A percentile compares a stretch with the other conserved stretches of the same genome.
These are phyloP conservation scores for Hypomesus transpacificus DNA, from an alignment of 2,113 vertebrate species.

Conservation along the genomic window DNA sequence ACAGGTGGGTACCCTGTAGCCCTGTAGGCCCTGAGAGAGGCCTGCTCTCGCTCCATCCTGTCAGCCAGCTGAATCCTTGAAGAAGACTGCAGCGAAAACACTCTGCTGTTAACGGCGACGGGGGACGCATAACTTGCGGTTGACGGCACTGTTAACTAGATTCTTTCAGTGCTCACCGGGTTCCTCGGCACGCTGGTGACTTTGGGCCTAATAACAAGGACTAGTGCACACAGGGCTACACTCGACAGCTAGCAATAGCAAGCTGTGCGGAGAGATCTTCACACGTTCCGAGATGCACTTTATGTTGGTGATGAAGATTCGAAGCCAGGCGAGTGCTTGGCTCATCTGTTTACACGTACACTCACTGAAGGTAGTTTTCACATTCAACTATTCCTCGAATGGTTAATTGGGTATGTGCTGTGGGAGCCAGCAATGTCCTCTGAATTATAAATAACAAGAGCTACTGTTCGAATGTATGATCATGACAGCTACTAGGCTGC, in stretches of 20 bases:
- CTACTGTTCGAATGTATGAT: too few species aligned
- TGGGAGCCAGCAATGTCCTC: not conserved
- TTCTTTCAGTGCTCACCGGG: too few species aligned
- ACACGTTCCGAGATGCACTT: not conserved
- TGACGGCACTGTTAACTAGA: too few species aligned
- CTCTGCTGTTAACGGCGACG: too few species aligned
- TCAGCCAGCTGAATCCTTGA: too few species aligned
- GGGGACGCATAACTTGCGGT: too few species aligned
- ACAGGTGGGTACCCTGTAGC: not conserved
- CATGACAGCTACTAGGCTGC: not conserved
- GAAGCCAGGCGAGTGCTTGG: not conserved
- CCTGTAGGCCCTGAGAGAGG: not conserved
- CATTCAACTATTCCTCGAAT: not conserved
- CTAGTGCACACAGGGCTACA: too few species aligned
- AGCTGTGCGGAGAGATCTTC: not conserved
- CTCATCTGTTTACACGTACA: not conserved
- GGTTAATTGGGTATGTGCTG: not conserved
- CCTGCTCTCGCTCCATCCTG: not conserved
- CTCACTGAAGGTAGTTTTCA: not conserved
- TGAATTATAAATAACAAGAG: slow-evolving; percentile 1
- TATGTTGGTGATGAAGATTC: not conserved
- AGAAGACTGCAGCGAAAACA: too few species aligned
- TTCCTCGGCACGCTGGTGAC: too few species aligned
- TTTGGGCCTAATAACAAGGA: too few species aligned
- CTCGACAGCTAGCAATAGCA: not conserved